phyloP scores from a whole-genome alignment of 2,113 vertebrate species.

The Zosterops pallidus region DNA sequence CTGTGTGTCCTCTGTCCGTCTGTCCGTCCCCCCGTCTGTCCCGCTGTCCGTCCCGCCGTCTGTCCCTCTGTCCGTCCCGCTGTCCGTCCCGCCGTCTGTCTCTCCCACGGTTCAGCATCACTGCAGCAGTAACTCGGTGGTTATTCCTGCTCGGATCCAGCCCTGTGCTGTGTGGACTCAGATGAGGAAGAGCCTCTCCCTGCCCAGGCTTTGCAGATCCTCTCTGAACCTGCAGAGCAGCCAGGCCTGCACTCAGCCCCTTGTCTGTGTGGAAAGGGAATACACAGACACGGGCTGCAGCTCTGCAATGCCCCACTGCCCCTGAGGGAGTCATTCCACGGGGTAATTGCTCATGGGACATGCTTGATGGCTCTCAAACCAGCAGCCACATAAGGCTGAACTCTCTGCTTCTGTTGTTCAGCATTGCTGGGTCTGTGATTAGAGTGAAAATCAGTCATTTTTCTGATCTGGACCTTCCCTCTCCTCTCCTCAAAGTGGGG shows the following conservation, averaged over 20 bases:
- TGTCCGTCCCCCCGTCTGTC: too few relatives aligned
- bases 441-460: background rate
- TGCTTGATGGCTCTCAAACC: background rate
- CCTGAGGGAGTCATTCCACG: background rate
- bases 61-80: too few relatives aligned
- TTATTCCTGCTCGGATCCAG: background rate
- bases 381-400: background rate
- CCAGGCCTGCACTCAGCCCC: fast-evolving
- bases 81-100: too few relatives aligned
- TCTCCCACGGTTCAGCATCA: fast-evolving
- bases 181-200: background rate
- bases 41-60: too few relatives aligned
- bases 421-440: background rate
- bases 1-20: too few relatives aligned
- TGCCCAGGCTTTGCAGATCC: background rate
- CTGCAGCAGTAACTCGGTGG: background rate
- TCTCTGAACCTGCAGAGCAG: fast-evolving
- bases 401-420: background rate
- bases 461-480: background rate
- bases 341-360: background rate
- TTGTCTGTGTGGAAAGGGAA: fast-evolving
- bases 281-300: fast-evolving
- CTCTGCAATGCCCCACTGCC: background rate
- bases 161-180: fast-evolving
- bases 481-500: background rate